phyloP scores from a whole-genome alignment of 2,113 vertebrate species.

The Psilopogon haemacephalus region DNA sequence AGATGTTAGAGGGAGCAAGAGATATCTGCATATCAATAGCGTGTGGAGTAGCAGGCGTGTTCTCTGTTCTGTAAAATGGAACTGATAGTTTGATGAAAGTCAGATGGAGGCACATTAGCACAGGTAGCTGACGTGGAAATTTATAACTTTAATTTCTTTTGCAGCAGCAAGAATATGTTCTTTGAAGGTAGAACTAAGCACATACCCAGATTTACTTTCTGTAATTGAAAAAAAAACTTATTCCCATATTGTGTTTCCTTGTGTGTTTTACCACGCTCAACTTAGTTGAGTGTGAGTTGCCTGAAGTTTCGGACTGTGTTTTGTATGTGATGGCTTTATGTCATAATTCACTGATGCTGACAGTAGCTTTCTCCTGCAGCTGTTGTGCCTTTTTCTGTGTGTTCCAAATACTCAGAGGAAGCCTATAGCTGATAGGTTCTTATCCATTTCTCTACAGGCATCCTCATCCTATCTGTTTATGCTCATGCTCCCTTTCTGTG shows the following conservation, averaged over 20 bases:
- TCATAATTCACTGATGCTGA: accelerated
- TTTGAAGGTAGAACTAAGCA: background rate
- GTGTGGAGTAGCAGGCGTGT: background rate
- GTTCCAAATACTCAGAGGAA: background rate
- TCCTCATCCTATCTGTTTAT: background rate
- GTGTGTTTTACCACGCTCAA: background rate
- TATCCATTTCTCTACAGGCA: background rate
- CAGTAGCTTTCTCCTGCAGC: background rate
- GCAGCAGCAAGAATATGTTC: background rate
- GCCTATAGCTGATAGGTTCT: background rate
- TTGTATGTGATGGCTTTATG: background rate
- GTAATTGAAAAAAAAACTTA: background rate
- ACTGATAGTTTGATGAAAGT: background rate
- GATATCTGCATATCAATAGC: background rate
- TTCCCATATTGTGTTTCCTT: background rate
- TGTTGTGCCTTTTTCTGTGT: background rate
- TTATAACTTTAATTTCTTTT: background rate
- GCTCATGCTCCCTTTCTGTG: background rate
- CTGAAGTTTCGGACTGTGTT: background rate
- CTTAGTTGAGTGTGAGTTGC: background rate
- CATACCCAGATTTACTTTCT: background rate
- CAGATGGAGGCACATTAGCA: background rate
- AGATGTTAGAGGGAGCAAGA: background rate
- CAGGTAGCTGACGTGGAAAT: background rate
- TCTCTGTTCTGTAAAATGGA: background rate